These are phyloP conservation scores for Colletes gigas DNA, from an alignment of 1,140 invertebrate genomes.

Conservation along the genomic window DNA sequence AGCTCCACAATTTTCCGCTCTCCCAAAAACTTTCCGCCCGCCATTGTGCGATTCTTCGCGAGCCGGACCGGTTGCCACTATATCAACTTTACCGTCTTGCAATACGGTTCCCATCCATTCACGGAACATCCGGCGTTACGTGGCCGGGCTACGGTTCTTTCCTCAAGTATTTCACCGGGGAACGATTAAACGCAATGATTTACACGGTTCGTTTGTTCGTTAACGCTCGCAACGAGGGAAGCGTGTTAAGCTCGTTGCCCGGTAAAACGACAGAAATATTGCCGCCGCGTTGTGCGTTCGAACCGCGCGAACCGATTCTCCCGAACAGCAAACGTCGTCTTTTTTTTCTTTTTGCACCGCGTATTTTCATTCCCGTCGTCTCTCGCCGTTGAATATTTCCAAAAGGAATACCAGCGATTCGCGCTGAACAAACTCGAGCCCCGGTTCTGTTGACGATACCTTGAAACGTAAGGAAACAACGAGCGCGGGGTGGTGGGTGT, in stretches of 20 bases:
- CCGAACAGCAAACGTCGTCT: no score
- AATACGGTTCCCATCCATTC: slow-evolving; percentile 39
- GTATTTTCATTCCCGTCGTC: no score
- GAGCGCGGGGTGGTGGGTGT: background rate
- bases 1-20: slow-evolving; percentile 18
- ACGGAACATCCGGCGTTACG: slow-evolving; percentile 32
- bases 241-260: background rate
- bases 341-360: no score
- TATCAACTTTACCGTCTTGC: slow-evolving; percentile 54
- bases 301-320: no score
- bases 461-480: background rate
- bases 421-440: background rate
- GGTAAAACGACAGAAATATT: background rate
- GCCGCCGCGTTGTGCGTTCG: no score
- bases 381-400: background rate
- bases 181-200: slow-evolving; percentile 58
- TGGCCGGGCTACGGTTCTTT: background rate
- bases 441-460: background rate
- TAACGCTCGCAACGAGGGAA: background rate
- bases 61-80: slow-evolving; percentile 22
- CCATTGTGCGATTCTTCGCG: slow-evolving; percentile 6
- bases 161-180: slow-evolving; percentile 6
- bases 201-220: slow-evolving; percentile 42
- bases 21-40: slow-evolving; percentile 25
- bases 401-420: background rate